These are phyloP conservation scores for Neomonachus schauinslandi DNA, from an alignment of 2,113 vertebrate species.

Conservation along the genomic window DNA sequence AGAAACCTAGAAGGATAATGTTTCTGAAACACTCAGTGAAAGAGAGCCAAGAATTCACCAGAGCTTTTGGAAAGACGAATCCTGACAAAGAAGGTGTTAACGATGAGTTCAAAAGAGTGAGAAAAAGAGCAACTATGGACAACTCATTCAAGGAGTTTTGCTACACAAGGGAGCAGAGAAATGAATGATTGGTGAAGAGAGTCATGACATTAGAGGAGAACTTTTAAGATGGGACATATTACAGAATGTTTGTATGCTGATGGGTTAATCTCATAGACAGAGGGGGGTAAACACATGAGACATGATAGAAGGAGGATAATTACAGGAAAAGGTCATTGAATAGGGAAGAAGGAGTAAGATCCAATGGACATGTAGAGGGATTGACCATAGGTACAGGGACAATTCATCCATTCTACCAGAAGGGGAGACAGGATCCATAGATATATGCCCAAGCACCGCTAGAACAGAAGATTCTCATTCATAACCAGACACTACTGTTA, in stretches of 20 bases:
- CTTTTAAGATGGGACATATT: background rate
- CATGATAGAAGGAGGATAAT: background rate
- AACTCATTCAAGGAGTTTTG: background rate
- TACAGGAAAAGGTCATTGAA: background rate
- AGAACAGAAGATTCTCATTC: background rate
- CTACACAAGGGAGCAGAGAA: background rate
- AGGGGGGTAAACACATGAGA: background rate
- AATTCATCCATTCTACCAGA: background rate
- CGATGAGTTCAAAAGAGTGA: background rate
- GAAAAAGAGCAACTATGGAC: background rate
- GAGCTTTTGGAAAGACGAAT: background rate
- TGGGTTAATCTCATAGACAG: background rate
- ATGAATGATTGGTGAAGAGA: background rate
- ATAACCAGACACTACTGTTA: background rate
- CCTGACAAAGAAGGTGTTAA: background rate
- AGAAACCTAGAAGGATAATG: background rate
- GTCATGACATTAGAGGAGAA: background rate
- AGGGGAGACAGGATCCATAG: no score
- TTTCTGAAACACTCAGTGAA: background rate
- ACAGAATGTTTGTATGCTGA: background rate
- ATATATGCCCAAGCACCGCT: background rate
- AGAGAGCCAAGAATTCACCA: background rate
- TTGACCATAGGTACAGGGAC: background rate
- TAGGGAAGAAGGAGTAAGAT: background rate
- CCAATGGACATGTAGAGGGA: rapidly evolving